These are phyloP conservation scores for Oxytorus armatus DNA, from an alignment of 2,888 invertebrate species.

Conservation along the genomic window DNA sequence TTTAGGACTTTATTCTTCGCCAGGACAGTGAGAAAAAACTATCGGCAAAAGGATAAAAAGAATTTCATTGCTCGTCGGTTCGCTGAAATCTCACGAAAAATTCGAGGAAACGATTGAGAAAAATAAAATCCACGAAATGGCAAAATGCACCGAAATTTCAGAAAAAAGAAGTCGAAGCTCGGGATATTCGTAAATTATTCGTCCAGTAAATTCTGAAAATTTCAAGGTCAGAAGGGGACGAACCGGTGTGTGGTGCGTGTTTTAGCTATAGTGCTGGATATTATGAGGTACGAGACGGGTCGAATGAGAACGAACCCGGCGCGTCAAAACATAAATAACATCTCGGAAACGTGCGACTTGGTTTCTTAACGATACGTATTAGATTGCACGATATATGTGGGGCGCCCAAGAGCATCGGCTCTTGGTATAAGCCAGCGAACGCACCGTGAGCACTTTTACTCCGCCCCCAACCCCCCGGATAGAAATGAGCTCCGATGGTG, in stretches of 20 bases:
- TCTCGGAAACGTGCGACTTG: constrained; percentile 69
- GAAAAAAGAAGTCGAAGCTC: constrained; percentile 14
- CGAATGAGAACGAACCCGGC: constrained; percentile 53
- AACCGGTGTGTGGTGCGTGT: constrained; percentile 58
- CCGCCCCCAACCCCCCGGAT: constrained; percentile 66
- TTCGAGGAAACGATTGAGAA: constrained; percentile 8
- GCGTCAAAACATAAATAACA: constrained; percentile 73
- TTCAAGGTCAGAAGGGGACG: constrained; percentile 60
- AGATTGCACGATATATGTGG: constrained; percentile 73
- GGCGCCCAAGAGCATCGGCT: constrained; percentile 59
- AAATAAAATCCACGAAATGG: constrained; percentile 3
- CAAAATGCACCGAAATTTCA: not conserved
- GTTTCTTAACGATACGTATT: constrained; percentile 71
- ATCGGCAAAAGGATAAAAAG: constrained; percentile 14
- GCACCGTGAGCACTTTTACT: constrained; percentile 25
- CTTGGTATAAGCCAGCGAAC: not conserved
- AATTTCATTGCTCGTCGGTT: constrained; percentile 16
- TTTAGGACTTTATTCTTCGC: constrained; percentile 36
- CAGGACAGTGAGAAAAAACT: constrained; percentile 22
- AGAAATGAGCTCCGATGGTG: constrained; percentile 55
- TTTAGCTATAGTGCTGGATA: constrained; percentile 25
- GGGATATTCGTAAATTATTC: constrained; percentile 52
- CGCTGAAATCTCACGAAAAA: constrained; percentile 20
- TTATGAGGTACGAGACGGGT: constrained; percentile 38
- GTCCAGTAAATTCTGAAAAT: constrained; percentile 51